Conservation (phyloP, 2,888 invertebrate species). For the Metallyticus violacea region DNA sequence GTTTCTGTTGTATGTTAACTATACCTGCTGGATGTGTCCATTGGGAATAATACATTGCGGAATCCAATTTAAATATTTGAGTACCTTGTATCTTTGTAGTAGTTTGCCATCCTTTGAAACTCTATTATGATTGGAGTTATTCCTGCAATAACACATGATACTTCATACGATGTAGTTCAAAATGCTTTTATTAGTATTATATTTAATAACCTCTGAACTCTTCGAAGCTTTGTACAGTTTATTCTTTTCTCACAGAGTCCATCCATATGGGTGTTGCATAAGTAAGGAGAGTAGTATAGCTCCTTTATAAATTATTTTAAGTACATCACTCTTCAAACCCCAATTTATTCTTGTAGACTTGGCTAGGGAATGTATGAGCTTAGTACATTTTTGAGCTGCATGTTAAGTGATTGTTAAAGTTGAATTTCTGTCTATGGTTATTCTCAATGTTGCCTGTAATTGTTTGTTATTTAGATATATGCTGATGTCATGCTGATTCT, state of each 20-base stretch:
- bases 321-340: neutral
- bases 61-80: neutral
- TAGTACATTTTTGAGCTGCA: neutral
- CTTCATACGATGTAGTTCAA: too few species aligned
- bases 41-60: too few species aligned
- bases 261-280: neutral
- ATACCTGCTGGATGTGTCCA: neutral
- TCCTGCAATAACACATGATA: too few species aligned
- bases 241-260: neutral
- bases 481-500: neutral
- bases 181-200: too few species aligned
- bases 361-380: neutral
- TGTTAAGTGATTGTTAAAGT: neutral
- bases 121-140: too few species aligned
- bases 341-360: neutral
- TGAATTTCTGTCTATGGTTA: neutral
- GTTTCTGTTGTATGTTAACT: too few species aligned
- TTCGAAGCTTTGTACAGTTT: neutral
- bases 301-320: neutral
- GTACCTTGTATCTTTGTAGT: neutral
- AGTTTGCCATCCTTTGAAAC: neutral
- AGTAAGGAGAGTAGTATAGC: neutral
- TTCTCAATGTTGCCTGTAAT: neutral
- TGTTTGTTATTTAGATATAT: neutral
- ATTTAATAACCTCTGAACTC: neutral